These are phyloP conservation scores for Grammomys surdaster DNA, from an alignment of 2,113 vertebrate species.

Conservation along the genomic window DNA sequence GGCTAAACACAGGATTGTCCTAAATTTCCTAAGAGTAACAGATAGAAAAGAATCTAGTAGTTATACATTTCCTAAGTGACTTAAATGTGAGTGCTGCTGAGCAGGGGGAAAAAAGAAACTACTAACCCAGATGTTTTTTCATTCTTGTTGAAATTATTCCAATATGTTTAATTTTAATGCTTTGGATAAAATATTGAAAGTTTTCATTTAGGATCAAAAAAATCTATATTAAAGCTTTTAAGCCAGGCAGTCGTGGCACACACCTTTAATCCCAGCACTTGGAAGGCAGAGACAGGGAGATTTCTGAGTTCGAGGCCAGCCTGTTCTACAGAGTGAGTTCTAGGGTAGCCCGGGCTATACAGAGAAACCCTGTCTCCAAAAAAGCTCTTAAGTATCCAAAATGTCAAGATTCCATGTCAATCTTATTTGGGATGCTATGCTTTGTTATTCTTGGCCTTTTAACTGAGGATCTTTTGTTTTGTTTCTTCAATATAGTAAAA, in stretches of 20 bases:
- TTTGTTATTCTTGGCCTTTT: neutral
- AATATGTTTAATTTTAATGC: neutral
- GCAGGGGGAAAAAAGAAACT: neutral
- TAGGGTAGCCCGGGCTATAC: no score
- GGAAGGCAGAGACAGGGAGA: no score
- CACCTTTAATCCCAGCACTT: no score
- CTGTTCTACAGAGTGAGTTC: no score
- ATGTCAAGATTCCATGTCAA: neutral
- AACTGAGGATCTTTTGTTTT: neutral
- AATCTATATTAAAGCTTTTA: neutral
- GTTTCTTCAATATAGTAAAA: conserved; percentile 15
- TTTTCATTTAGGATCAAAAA: neutral
- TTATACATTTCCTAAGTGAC: neutral
- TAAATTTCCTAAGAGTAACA: neutral
- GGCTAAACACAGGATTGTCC: neutral
- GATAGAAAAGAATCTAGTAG: neutral
- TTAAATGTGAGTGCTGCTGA: neutral
- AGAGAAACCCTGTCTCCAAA: no score
- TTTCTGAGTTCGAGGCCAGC: no score
- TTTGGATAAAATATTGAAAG: conserved; percentile 11
- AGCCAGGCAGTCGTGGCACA: neutral
- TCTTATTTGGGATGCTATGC: neutral
- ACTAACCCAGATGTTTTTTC: neutral
- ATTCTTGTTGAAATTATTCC: conserved; percentile 50
- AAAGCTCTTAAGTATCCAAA: neutral